Percentiles rank a stretch among this genome's conserved stretches.
phyloP scores from a whole-genome alignment of 2,797 vertebrate species.

The Myoxocephalus aenaeus region DNA sequence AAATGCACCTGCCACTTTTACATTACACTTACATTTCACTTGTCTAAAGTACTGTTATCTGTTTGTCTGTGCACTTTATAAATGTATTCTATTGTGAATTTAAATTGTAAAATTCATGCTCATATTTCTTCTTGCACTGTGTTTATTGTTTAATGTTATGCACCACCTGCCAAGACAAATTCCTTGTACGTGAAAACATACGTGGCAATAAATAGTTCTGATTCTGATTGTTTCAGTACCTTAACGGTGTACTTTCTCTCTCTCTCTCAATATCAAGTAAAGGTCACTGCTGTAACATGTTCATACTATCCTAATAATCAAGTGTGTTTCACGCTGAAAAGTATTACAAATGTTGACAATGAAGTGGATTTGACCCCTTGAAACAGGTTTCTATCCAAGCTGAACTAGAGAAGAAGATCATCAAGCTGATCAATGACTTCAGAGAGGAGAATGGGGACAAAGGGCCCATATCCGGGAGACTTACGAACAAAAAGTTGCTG shows the following conservation, averaged over 20 bases:
- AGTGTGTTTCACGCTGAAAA: background rate
- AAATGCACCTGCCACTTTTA: too few species aligned
- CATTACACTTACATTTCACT: too few species aligned
- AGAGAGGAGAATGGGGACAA: conserved; percentile 89
- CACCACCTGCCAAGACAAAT: too few species aligned
- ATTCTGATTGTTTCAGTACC: background rate
- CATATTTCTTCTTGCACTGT: too few species aligned
- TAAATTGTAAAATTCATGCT: too few species aligned
- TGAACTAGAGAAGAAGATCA: conserved; percentile 94
- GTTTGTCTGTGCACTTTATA: too few species aligned
- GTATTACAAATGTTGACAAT: background rate
- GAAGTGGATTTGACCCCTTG: background rate
- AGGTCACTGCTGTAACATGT: background rate
- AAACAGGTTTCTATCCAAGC: conserved; percentile 91
- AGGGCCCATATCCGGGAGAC: conserved; percentile 91
- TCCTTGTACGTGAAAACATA: too few species aligned
- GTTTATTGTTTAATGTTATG: too few species aligned
- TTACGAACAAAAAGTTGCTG: conserved; percentile 96
- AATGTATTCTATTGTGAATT: too few species aligned
- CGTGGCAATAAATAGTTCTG: too few species aligned
- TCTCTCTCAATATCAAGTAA: background rate
- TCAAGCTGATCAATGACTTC: conserved; percentile 94
- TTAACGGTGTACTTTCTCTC: background rate
- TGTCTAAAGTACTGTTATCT: too few species aligned
- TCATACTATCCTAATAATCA: background rate